Evolutionary conservation across 2,797 vertebrate species (phyloP), one percentile per base, ranked within the genome.

Genomic region (Liparis tanakae): DNA sequence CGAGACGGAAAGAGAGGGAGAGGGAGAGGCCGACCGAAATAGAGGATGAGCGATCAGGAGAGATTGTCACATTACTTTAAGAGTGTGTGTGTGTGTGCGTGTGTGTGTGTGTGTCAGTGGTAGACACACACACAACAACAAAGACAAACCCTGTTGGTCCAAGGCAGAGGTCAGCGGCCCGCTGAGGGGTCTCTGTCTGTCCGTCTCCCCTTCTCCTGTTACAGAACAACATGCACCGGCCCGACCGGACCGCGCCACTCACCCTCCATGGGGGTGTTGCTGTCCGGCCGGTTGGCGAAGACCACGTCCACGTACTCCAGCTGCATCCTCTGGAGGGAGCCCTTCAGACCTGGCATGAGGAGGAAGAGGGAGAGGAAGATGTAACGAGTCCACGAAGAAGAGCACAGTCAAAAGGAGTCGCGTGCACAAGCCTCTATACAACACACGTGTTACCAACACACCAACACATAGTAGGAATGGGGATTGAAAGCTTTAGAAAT

Each of bases 181-280:
- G 22, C 37, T 14, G 64, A 55, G 70, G 69, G 0, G 1, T 33
- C 63, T 58, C 70, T 50, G 80, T 55, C 68, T 65, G 74, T 50
- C 85, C 84, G 74, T 90, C 61, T 83, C 87, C 88, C 88, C 80
- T 76, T 79, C 87, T 90, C 81, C 25, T 72, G 58, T 92, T 85
- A 78, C 88, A 81, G 82, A 83, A 77, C 68, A 80, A 76, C 83
- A 80, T 69, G 67, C 63, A 83, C 73, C 83, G 78, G 87, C 65
- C 66, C 36, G n/a, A 59, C 7, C 30, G 48, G 48, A 59, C 65
- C 72, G 36, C 5, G 0, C 82, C 77, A 94, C 97, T 94, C 54
- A 99, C 98, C 98, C 94, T 99, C 98, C 98, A 99, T 99, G 55
- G 98, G 98, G 50, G 98, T 99, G 88, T 99, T 99, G 84, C 92